These are phyloP conservation scores for Onthophagus sagittarius DNA, from an alignment of 2,888 invertebrate species.

Conservation along the genomic window DNA sequence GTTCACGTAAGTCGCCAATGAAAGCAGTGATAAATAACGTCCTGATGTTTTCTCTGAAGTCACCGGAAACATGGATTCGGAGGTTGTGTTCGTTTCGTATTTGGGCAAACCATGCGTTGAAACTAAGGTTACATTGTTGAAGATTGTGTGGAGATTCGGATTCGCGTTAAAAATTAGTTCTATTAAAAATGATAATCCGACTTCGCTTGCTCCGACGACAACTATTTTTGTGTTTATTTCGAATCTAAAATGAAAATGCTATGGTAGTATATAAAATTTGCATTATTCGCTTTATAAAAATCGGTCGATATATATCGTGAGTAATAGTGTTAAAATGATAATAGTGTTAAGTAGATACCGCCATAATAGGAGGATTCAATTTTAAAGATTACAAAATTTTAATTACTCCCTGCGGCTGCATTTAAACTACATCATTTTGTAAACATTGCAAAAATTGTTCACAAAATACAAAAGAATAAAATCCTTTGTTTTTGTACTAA, in stretches of 20 bases:
- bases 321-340: too few relatives aligned
- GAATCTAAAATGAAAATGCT: background rate
- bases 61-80: conserved; percentile 53
- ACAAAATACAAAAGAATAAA: too few relatives aligned
- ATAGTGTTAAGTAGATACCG: too few relatives aligned
- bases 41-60: conserved; percentile 41
- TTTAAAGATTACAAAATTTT: too few relatives aligned
- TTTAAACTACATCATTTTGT: too few relatives aligned
- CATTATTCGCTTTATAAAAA: too few relatives aligned
- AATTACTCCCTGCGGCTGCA: too few relatives aligned
- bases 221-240: conserved; percentile 60
- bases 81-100: conserved; percentile 36
- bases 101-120: conserved; percentile 60
- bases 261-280: too few relatives aligned
- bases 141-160: conserved; percentile 51
- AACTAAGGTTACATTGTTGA: conserved; percentile 67
- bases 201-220: conserved; percentile 63
- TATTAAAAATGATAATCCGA: conserved; percentile 61
- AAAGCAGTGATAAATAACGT: conserved; percentile 45
- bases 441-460: too few relatives aligned
- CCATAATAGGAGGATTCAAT: too few relatives aligned
- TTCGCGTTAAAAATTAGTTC: conserved; percentile 54
- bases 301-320: too few relatives aligned
- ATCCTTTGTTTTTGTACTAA: too few relatives aligned
- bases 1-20: conserved; percentile 62